phyloP scores from a whole-genome alignment of 2,113 vertebrate species.

The Ailurus styani region DNA sequence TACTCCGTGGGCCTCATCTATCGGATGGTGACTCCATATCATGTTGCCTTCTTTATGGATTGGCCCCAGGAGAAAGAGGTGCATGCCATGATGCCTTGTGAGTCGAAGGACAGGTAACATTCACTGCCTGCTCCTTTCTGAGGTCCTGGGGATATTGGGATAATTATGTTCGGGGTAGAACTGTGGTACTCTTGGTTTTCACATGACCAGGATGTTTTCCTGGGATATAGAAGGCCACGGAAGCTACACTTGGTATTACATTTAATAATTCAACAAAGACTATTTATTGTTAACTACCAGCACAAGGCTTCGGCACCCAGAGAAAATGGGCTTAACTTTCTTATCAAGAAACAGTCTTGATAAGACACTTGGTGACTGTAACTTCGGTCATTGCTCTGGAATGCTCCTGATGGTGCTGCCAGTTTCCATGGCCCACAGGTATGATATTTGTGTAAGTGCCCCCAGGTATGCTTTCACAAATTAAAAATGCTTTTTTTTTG shows the following conservation, averaged over 20 bases:
- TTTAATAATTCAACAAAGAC: conserved; percentile 28
- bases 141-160: not conserved
- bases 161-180: not conserved
- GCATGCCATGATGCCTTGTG: accelerated
- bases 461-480: not conserved
- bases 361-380: not conserved
- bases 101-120: not conserved
- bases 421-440: conserved; percentile 21
- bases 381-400: conserved; percentile 42
- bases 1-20: not conserved
- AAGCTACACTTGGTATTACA: not conserved
- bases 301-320: not conserved
- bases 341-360: conserved; percentile 40
- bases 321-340: conserved; percentile 39
- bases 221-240: not conserved
- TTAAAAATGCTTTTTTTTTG: conserved; percentile 2
- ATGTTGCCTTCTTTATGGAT: not conserved
- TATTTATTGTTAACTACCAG: not conserved
- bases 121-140: not conserved
- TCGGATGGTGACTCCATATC: too few species aligned
- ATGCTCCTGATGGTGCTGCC: conserved; percentile 24
- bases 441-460: conserved; percentile 6
- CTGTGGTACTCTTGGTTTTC: not conserved
- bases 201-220: not conserved
- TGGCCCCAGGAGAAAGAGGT: not conserved